Evolutionary conservation across 2,888 invertebrate genomes (phyloP), one percentile per base, ranked within the genome.

Genomic region (Monopis laevigella): DNA sequence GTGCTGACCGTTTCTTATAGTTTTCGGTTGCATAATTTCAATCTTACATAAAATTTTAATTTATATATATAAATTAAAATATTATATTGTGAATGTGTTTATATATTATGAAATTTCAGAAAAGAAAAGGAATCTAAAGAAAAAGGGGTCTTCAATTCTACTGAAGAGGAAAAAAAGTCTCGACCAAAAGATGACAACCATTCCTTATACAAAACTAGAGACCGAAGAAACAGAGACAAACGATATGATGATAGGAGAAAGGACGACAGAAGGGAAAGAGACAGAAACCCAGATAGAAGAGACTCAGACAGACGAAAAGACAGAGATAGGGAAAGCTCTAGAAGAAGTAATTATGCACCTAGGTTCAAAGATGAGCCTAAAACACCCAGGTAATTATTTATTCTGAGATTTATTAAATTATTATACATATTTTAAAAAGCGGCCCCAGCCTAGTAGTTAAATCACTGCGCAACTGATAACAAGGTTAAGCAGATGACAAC

Each of bases 311-410:
- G 62, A 58, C 41, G 64, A 55, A 41, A 59, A 65, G 35, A n/a
- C n/a, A n/a, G n/a, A n/a, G n/a, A n/a, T n/a, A n/a, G n/a, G n/a
- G 54, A 69, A 21, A 82, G 61, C 58, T 82, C 65, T 47, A 58
- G 85, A 58, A 62, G 78, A 39, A 82, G 81, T 51, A 71, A 77
- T 46, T 82, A 82, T 58, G 82, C 86, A 16, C 85, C 85, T 0
- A 82, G 88, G 36, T 92, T 92, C 58, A 88, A 84, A 57, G 93
- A 95, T 75, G 96, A 95, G 60, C 95, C 96, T 0, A 84, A 84
- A 45, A 96, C 96, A 8, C 96, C 96, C 1, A 86, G 85, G 68
- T 83, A 59, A 45, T 38, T 18, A n/a, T n/a, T n/a, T n/a, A n/a
- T n/a, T n/a, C n/a, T n/a, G n/a, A n/a, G n/a, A n/a, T n/a, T n/a